These are phyloP conservation scores for Zapornia atra DNA, from an alignment of 2,113 vertebrate genomes.

Conservation along the genomic window DNA sequence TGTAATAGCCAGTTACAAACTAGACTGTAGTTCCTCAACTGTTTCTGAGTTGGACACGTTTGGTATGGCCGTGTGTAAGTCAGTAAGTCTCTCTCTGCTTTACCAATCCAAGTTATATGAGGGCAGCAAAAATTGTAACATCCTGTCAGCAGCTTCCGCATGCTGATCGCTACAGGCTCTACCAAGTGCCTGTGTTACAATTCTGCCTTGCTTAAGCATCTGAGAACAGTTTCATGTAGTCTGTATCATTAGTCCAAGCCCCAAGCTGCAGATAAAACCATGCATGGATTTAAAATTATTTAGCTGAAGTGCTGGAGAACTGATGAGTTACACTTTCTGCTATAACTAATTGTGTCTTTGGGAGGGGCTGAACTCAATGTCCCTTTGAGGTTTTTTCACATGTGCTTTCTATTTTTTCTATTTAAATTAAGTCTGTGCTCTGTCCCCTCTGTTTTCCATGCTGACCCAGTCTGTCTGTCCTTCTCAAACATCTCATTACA, in stretches of 20 bases:
- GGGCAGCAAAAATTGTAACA: background rate
- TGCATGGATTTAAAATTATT: background rate
- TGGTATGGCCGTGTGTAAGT: background rate
- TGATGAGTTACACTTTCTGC: background rate
- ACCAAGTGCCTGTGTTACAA: background rate
- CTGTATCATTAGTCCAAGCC: background rate
- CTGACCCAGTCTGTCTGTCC: background rate
- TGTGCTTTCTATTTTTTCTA: background rate
- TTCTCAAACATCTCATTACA: background rate
- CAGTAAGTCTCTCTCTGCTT: background rate
- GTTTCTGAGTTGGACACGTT: background rate
- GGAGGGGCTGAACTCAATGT: background rate
- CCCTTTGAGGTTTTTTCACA: background rate
- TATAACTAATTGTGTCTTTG: background rate
- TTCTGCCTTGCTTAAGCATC: background rate
- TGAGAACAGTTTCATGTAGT: background rate
- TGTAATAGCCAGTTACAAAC: background rate
- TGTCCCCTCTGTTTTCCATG: background rate
- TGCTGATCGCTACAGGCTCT: background rate
- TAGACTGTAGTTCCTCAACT: background rate
- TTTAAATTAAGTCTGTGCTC: background rate
- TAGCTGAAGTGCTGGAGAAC: background rate
- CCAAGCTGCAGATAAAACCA: background rate
- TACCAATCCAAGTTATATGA: background rate
- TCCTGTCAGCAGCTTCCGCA: background rate